Conservation (phyloP, 2,113 vertebrate species). For the Percopsis transmontana region DNA sequence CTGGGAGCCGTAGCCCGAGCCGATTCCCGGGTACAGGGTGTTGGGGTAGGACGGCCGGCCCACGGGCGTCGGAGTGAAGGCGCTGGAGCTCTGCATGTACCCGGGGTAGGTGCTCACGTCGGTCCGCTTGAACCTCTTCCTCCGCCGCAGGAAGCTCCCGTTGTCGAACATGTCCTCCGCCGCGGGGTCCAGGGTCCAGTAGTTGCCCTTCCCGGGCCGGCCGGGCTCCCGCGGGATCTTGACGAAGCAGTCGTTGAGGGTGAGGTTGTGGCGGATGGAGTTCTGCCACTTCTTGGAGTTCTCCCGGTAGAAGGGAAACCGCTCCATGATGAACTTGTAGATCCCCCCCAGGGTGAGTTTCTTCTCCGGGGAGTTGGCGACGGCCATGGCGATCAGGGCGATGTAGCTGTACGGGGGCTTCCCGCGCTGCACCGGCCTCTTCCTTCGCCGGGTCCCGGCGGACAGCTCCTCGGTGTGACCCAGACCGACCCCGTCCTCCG, state of each 20-base stretch:
- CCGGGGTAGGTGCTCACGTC: slow-evolving; percentile 89
- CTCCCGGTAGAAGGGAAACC: slow-evolving; percentile 96
- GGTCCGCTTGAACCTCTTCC: slow-evolving; percentile 87
- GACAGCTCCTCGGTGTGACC: slow-evolving; percentile 77
- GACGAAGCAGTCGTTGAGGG: slow-evolving; percentile 88
- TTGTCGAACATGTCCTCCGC: slow-evolving; percentile 91
- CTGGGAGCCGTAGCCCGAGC: slow-evolving; percentile 77
- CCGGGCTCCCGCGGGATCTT: slow-evolving; percentile 88
- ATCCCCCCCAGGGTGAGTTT: slow-evolving; percentile 94
- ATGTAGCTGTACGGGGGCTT: slow-evolving; percentile 98
- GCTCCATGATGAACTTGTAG: slow-evolving; percentile 97
- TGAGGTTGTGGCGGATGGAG: slow-evolving; percentile 87
- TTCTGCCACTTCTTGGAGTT: slow-evolving; percentile 95
- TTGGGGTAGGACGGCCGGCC: slow-evolving; percentile 77
- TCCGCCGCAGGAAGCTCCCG: slow-evolving; percentile 83
- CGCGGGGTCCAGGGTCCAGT: slow-evolving; percentile 86
- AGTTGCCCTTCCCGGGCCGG: slow-evolving; percentile 86
- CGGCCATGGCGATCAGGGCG: slow-evolving; percentile 96
- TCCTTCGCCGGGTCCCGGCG: slow-evolving; percentile 85
- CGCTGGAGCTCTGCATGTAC: slow-evolving; percentile 88
- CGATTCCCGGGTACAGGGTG: slow-evolving; percentile 75
- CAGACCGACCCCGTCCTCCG: slow-evolving; percentile 64
- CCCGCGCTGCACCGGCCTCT: slow-evolving; percentile 91
- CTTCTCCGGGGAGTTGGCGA: slow-evolving; percentile 93
- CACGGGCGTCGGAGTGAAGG: slow-evolving; percentile 83